Percentiles rank a stretch among this genome's conserved stretches.
These are phyloP conservation scores for Mesaphorura yosii DNA, from an alignment of 1,140 invertebrate species.

Conservation along the genomic window DNA sequence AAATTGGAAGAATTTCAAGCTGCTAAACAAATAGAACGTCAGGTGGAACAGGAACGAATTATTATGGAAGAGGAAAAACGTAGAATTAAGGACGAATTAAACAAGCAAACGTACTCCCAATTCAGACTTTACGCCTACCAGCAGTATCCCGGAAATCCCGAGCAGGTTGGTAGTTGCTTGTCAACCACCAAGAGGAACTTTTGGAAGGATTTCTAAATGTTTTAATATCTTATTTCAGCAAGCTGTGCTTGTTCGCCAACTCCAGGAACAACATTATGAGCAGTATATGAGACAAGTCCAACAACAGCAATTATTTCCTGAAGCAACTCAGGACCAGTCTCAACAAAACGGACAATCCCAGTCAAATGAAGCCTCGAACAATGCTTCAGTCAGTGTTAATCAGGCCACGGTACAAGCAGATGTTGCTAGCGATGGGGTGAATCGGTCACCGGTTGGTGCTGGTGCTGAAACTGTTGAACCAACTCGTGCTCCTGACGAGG, in stretches of 20 bases:
- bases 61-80: slow-evolving; percentile 49
- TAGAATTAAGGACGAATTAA: slow-evolving; percentile 85
- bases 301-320: slow-evolving; percentile 44
- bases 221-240: slow-evolving; percentile 51
- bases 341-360: slow-evolving; percentile 4
- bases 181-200: background rate
- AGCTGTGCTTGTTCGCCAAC: slow-evolving; percentile 75
- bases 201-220: slow-evolving; percentile 5
- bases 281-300: slow-evolving; percentile 88
- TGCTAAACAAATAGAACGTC: slow-evolving; percentile 34
- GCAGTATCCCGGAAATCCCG: slow-evolving; percentile 83
- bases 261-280: slow-evolving; percentile 96
- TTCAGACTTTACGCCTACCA: slow-evolving; percentile 91
- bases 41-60: slow-evolving; percentile 37
- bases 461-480: slow-evolving; percentile 11
- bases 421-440: background rate
- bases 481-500: slow-evolving; percentile 23
- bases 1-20: slow-evolving; percentile 43
- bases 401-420: background rate
- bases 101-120: slow-evolving; percentile 89
- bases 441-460: background rate
- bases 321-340: too few relatives aligned
- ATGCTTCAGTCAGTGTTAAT: background rate
- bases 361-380: background rate
- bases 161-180: slow-evolving; percentile 46